Percentiles rank a stretch among this genome's conserved stretches.
Conservation (phyloP, 2,888 invertebrate species). For the Drosophila recens region DNA sequence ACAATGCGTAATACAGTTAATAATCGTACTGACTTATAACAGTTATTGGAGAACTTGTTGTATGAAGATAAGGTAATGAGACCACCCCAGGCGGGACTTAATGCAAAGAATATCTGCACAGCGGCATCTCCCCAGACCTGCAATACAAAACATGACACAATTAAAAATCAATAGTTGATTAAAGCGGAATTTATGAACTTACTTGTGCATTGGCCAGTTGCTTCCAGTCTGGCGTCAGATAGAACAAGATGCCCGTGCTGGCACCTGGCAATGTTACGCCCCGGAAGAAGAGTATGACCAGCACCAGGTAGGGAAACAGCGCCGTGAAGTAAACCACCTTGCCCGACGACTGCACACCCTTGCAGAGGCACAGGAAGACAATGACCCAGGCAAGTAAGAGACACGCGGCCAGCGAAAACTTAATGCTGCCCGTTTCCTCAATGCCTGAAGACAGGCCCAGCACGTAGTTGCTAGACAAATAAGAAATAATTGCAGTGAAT, state of each 20-base stretch:
- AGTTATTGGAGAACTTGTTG: conserved; percentile 93
- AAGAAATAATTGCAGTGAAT: conserved; percentile 25
- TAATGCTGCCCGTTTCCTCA: conserved; percentile 89
- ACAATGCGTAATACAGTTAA: neutral
- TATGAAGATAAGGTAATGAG: conserved; percentile 94
- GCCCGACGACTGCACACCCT: conserved; percentile 92
- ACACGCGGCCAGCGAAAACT: conserved; percentile 90
- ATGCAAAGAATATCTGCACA: conserved; percentile 94
- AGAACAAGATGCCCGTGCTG: conserved; percentile 91
- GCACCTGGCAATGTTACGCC: conserved; percentile 93
- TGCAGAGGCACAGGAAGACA: conserved; percentile 91
- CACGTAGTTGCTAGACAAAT: conserved; percentile 85
- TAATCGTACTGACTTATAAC: conserved; percentile 87
- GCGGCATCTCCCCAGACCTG: conserved; percentile 94
- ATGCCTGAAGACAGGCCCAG: conserved; percentile 89
- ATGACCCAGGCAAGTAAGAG: conserved; percentile 92
- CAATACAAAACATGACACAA: neutral
- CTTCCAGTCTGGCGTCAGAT: conserved; percentile 91
- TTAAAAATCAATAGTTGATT: neutral
- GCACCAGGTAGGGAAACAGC: conserved; percentile 90
- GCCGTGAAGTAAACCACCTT: conserved; percentile 93
- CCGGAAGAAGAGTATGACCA: conserved; percentile 91
- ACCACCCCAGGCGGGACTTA: conserved; percentile 95
- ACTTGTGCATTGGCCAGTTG: conserved; percentile 90
- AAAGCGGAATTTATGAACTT: conserved; percentile 17